Base-by-base conservation (phyloP, 2,888 invertebrate species). In the Sminthurinus aureus region DNA sequence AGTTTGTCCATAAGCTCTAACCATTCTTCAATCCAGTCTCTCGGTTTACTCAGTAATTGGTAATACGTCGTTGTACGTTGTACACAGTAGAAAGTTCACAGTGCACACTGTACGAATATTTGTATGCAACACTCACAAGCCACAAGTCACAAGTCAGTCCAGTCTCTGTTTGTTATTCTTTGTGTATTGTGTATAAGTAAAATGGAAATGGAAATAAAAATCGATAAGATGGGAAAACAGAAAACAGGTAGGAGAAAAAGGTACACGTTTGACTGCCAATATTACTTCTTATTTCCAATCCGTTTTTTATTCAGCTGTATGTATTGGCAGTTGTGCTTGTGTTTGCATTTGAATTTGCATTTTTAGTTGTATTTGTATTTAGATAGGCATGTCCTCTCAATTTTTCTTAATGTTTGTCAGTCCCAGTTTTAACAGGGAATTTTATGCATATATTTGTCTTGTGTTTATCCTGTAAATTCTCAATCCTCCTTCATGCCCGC, bases 181-280 rank as follows among this genome's bases (percentile, higher is more conserved):
- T 69, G 69, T 24, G 71, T 71, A 13, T 71, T 71, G 71, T 71
- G 71, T 22, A 22, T 12, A 24, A 22, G 71, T 71, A 20, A 20
- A 71, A 9, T 71, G 20, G 18, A 13, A 8, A 52, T 52, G 52
- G 52, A 52, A 9, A 58, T 0, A 6, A 71, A 78, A 18, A 78
- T 78, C 26, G 78, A 78, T 78, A 71, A 71, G 26, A 22, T 11
- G 67, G 22, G 22, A 67, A 67, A 67, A 64, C 18, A 22, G 22
- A 58, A 58, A 77, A 78, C 78, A 78, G 66, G 78, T 78, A 78
- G 78, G 64, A 78, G 38, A 51, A 38, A 22, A 18, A 58, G 38
- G 4, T 13, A 38, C 18, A 74, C 50, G 2, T 26, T 24, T 12
- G 50, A 58, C 66, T 78, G 78, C 78, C 26, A 78, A 78, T 78